Evolutionary conservation across 2,888 invertebrate species (phyloP).

Genomic region (Volucella bombylans): DNA sequence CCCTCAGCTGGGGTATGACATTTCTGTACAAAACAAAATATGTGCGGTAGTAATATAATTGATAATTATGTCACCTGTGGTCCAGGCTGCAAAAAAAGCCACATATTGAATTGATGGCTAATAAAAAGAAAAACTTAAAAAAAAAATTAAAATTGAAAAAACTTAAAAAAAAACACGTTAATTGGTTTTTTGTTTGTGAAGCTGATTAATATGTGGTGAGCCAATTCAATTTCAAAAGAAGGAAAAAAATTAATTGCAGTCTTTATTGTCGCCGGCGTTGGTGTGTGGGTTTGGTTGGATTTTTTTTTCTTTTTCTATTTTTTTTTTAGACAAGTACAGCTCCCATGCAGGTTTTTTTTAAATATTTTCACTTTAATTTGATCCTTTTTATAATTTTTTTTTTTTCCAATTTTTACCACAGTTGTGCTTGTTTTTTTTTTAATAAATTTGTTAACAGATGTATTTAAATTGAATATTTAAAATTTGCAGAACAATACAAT

Average conservation of each 20-base stretch:
- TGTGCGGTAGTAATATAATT: constrained; percentile 58
- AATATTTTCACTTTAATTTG: constrained; percentile 27
- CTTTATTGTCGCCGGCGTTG: constrained; percentile 38
- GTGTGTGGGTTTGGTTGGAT: neutral
- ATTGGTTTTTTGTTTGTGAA: constrained; percentile 72
- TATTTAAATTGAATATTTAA: constrained; percentile 22
- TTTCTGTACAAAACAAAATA: neutral
- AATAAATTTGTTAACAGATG: constrained; percentile 7
- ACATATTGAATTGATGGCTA: constrained; percentile 67
- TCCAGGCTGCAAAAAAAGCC: constrained; percentile 36
- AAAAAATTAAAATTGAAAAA: too few relatives aligned
- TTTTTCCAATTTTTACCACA: neutral
- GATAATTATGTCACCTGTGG: constrained; percentile 73
- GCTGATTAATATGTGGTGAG: constrained; percentile 73
- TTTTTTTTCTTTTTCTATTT: neutral
- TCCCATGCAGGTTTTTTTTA: constrained; percentile 13
- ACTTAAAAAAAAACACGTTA: constrained; percentile 49
- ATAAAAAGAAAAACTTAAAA: neutral
- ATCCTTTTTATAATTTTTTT: constrained; percentile 15
- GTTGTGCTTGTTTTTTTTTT: neutral
- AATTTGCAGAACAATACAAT: too few relatives aligned
- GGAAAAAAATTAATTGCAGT: constrained; percentile 53
- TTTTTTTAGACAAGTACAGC: constrained; percentile 4
- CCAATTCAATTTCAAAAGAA: constrained; percentile 63
- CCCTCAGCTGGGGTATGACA: too few relatives aligned